A percentile compares a stretch with the other conserved stretches of the same genome.
Evolutionary conservation across 2,113 vertebrate genomes (phyloP).

Genomic region (Chaetorhynchus papuensis): DNA sequence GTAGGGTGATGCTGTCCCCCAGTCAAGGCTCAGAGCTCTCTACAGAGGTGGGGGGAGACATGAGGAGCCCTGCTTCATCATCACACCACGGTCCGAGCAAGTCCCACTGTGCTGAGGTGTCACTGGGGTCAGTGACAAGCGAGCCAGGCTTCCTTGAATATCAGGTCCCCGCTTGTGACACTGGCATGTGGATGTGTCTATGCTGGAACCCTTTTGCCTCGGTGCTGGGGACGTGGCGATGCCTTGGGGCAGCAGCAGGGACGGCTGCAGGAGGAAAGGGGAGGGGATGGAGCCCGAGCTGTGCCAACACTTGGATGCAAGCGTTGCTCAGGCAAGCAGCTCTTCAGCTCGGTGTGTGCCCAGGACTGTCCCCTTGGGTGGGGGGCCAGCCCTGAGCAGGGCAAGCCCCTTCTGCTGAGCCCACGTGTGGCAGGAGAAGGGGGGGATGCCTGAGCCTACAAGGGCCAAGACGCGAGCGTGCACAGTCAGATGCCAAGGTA

Average conservation of each 20-base stretch:
- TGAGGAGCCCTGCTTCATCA: not conserved
- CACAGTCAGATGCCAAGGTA: conserved; percentile 1
- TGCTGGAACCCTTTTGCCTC: not conserved
- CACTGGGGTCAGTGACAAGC: not conserved
- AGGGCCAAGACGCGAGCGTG: not conserved
- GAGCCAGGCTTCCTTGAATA: not conserved
- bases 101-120: not conserved
- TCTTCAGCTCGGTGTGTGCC: not conserved
- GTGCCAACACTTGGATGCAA: not conserved
- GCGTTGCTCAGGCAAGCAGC: not conserved
- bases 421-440: not conserved
- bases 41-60: not conserved
- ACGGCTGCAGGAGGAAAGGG: not conserved
- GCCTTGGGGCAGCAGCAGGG: not conserved
- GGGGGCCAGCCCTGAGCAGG: not conserved
- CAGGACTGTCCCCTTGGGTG: not conserved
- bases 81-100: fast-evolving
- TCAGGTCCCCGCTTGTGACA: not conserved
- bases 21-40: not conserved
- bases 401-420: not conserved
- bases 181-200: not conserved
- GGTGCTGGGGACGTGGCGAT: not conserved
- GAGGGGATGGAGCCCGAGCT: not conserved
- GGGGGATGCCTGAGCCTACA: not conserved
- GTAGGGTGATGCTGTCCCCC: not conserved